Base-by-base conservation (phyloP, 2,888 invertebrate species). In the Gisinianus flammeolus region DNA sequence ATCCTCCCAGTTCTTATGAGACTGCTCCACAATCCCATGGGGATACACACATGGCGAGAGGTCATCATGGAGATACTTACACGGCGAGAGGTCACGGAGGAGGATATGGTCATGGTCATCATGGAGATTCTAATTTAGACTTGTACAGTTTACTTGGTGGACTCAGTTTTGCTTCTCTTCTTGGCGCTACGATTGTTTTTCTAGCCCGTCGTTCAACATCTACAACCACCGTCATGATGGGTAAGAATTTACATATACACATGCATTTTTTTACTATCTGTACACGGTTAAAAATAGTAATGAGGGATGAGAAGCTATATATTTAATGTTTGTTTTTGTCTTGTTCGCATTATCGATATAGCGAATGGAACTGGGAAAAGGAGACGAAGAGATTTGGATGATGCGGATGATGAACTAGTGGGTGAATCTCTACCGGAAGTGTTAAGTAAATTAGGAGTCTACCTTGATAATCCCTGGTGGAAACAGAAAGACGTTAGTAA, bases 101-200 rank as follows among this genome's bases (percentile, higher is more conserved):
- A 5, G 77, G 79, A 16, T 22, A 71, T n/a, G 72, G 73, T 54
- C 44, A 66, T 26, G 74, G 73, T 52, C 66, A 66, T 5, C 66
- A 67, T 19, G 66, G 68, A 26, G 74, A 74, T 67, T 64, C 64
- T 19, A 83, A 81, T 62, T 28, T 82, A 69, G 83, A 83, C 44
- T 62, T 83, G n/a, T 83, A 83, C 79, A 77, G 79, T 73, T 69
- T 83, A 35, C 76, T 83, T 4, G 82, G 81, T 19, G 83, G 83
- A 8, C 77, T 83, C 24, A 79, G 80, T 19, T 83, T 83, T 75
- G 83, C 83, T 4, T 78, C 79, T 16, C 74, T 83, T 22, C 72
- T 83, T 4, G 83, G 83, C 66, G 82, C 83, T 12, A 81, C 83
- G 16, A 80, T 83, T n/a, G 75, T 82, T 10, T 82, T 75, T 35